Percentiles rank a stretch among this genome's conserved stretches.
Conservation (phyloP, 2,888 invertebrate species). For the Nemotelus nigrinus region DNA sequence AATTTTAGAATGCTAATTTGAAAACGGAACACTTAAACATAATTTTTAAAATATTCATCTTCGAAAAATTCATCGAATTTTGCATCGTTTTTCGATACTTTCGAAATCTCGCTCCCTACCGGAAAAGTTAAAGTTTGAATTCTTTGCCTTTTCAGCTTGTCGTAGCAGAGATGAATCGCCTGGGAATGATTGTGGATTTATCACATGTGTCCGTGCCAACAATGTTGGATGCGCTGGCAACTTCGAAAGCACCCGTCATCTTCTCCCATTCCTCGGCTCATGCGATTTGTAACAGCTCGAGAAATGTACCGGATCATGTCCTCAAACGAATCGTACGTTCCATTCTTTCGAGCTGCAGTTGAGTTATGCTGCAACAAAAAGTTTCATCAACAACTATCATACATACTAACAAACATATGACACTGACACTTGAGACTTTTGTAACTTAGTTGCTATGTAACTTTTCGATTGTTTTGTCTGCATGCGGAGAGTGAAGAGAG, state of each 20-base stretch:
- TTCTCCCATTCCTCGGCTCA: constrained; percentile 88
- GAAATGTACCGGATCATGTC: constrained; percentile 84
- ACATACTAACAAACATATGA: no score
- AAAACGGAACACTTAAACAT: no score
- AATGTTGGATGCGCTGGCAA: constrained; percentile 81
- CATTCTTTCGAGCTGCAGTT: background rate
- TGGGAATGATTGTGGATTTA: constrained; percentile 88
- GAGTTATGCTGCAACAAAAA: no score
- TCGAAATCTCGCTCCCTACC: no score
- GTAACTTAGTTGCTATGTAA: no score
- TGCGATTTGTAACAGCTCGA: constrained; percentile 80
- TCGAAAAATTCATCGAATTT: no score
- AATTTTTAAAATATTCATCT: no score
- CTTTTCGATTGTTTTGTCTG: no score
- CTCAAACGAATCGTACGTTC: constrained; percentile 72
- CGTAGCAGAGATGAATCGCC: constrained; percentile 86
- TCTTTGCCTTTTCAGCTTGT: constrained; percentile 70
- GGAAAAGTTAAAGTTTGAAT: background rate
- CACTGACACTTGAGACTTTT: no score
- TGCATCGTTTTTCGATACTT: no score
- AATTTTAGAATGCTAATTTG: constrained; percentile 7
- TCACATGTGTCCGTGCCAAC: constrained; percentile 84
- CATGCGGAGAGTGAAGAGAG: no score
- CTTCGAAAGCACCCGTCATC: constrained; percentile 82
- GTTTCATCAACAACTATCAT: no score